phyloP scores from a whole-genome alignment of 2,113 vertebrate genomes.

The Bungarus multicinctus region DNA sequence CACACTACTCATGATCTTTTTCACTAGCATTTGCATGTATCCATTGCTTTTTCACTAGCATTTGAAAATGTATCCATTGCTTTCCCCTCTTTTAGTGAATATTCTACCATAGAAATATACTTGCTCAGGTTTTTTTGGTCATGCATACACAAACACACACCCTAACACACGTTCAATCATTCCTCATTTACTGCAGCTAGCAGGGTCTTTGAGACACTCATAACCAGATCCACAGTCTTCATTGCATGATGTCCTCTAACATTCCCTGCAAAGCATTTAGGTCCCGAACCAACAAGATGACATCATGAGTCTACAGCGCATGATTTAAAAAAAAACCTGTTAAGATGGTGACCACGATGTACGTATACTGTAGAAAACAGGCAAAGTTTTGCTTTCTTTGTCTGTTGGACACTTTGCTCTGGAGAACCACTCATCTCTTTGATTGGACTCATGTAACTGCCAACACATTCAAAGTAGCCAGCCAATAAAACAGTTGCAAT shows the following conservation, averaged over 20 bases:
- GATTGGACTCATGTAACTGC: not conserved
- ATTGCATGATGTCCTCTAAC: not conserved
- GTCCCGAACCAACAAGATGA: not conserved
- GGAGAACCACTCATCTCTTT: not conserved
- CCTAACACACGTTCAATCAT: not conserved
- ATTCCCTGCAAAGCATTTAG: not conserved
- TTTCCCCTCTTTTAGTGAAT: not conserved
- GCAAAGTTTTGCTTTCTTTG: not conserved
- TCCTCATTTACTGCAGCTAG: not conserved
- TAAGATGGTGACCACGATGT: not conserved
- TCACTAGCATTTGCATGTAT: not conserved
- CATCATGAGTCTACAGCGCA: not conserved
- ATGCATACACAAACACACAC: not conserved
- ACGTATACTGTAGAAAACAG: not conserved
- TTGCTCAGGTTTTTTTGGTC: not conserved
- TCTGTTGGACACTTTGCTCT: not conserved
- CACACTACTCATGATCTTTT: no score
- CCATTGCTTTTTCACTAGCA: no score
- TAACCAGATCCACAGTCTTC: not conserved
- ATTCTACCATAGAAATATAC: not conserved
- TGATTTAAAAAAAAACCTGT: not conserved
- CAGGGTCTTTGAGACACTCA: not conserved
- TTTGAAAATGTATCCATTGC: not conserved
- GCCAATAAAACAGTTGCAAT: not conserved
- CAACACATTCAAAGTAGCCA: not conserved